Conservation (phyloP, 2,888 invertebrate genomes). For the Apocheima hispidaria region DNA sequence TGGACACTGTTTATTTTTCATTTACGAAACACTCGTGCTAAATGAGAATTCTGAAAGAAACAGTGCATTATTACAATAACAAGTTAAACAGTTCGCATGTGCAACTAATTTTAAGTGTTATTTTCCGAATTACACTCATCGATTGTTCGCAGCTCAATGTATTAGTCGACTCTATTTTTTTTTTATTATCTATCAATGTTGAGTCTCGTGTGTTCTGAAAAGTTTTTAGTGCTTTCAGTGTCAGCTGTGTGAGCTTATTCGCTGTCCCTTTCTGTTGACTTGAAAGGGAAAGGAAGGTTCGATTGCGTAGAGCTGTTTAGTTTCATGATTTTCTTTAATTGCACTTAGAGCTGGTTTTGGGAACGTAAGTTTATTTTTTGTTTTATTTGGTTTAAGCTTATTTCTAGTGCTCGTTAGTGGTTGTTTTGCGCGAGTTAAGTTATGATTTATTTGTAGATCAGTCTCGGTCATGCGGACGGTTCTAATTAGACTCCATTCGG, state of each 20-base stretch:
- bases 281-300: constrained; percentile 79
- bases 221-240: constrained; percentile 83
- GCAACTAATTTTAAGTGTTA: constrained; percentile 52
- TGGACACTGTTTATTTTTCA: constrained; percentile 66
- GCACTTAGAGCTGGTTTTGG: constrained; percentile 69
- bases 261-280: constrained; percentile 70
- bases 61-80: constrained; percentile 59
- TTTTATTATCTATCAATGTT: constrained; percentile 57
- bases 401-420: constrained; percentile 32
- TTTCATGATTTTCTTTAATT: constrained; percentile 76
- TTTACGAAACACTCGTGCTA: constrained; percentile 70
- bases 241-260: constrained; percentile 71
- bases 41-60: constrained; percentile 60
- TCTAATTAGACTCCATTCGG: constrained; percentile 71
- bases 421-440: constrained; percentile 48
- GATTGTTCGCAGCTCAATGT: constrained; percentile 57
- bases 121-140: constrained; percentile 50
- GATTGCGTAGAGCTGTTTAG: constrained; percentile 73
- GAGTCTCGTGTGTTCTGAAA: constrained; percentile 70
- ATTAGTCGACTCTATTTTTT: constrained; percentile 57
- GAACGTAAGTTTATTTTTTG: constrained; percentile 69
- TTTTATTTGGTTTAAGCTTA: constrained; percentile 31
- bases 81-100: constrained; percentile 52
- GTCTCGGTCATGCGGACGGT: constrained; percentile 67
- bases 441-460: constrained; percentile 70